These are phyloP conservation scores for Thalpophila matura DNA, from an alignment of 2,888 invertebrate species.

Conservation along the genomic window DNA sequence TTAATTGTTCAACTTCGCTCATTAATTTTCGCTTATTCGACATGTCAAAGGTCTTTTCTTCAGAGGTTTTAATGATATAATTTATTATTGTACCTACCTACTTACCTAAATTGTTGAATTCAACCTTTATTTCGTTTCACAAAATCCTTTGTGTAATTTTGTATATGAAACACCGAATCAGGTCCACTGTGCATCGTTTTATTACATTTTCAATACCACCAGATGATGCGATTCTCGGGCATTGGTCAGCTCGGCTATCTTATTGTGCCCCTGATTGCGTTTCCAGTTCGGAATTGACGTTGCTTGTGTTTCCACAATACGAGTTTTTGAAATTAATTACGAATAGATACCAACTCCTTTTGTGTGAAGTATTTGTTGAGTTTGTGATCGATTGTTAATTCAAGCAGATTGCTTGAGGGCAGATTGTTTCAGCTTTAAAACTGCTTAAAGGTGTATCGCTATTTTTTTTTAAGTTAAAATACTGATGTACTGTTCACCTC, in stretches of 20 bases:
- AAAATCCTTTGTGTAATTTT: conserved; percentile 6
- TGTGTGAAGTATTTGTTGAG: conserved; percentile 1
- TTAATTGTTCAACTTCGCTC: too few relatives aligned
- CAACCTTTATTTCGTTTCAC: too few relatives aligned
- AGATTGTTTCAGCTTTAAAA: too few relatives aligned
- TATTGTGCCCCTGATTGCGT: conserved; percentile 71
- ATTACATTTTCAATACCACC: conserved; percentile 74
- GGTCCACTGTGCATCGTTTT: conserved; percentile 62
- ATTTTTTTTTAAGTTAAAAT: too few relatives aligned
- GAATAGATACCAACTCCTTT: conserved; percentile 30
- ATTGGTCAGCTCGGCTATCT: conserved; percentile 65
- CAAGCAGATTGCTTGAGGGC: not conserved
- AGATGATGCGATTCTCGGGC: conserved; percentile 70
- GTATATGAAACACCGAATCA: conserved; percentile 1
- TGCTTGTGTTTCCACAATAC: conserved; percentile 62
- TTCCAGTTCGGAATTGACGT: conserved; percentile 67
- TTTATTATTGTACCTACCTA: too few relatives aligned
- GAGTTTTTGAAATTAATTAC: conserved; percentile 57
- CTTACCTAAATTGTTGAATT: too few relatives aligned
- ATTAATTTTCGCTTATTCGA: too few relatives aligned
- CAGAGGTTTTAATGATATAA: not conserved
- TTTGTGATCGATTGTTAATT: not conserved
- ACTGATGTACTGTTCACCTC: too few relatives aligned
- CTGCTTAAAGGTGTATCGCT: too few relatives aligned
- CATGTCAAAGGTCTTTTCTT: too few relatives aligned